These are phyloP conservation scores for Philopotamus ludificatus DNA, from an alignment of 1,140 invertebrate species.

Conservation along the genomic window DNA sequence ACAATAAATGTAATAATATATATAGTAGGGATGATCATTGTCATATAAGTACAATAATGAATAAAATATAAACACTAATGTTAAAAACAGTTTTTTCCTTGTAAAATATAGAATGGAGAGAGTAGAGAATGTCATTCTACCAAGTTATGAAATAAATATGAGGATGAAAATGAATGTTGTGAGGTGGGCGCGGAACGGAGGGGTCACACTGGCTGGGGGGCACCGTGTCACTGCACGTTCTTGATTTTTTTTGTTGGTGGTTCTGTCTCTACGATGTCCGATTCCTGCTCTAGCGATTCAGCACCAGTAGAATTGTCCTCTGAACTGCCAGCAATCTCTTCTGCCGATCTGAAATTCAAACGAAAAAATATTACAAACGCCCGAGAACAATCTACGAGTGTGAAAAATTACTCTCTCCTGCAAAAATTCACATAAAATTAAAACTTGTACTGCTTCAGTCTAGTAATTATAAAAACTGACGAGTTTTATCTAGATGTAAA, in stretches of 20 bases:
- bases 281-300: slow-evolving; percentile 43
- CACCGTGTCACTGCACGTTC: slow-evolving; percentile 52
- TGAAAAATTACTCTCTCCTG: too few relatives aligned
- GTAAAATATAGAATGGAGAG: slow-evolving; percentile 16
- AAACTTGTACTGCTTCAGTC: too few relatives aligned
- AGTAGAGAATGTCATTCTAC: background rate
- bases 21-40: slow-evolving; percentile 15
- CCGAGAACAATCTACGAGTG: too few relatives aligned
- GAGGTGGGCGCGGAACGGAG: slow-evolving; percentile 48
- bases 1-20: slow-evolving; percentile 17
- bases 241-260: slow-evolving; percentile 52
- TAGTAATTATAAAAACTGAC: too few relatives aligned
- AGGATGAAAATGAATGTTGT: slow-evolving; percentile 41
- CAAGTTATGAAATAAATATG: slow-evolving; percentile 26
- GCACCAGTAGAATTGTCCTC: slow-evolving; percentile 55
- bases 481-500: too few relatives aligned
- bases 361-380: too few relatives aligned
- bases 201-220: slow-evolving; percentile 43
- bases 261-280: slow-evolving; percentile 39
- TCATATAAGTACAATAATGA: slow-evolving; percentile 25
- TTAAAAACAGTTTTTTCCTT: slow-evolving; percentile 22
- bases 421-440: too few relatives aligned
- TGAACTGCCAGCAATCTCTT: slow-evolving; percentile 50
- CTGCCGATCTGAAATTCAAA: slow-evolving; percentile 50
- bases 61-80: slow-evolving; percentile 30